These are phyloP conservation scores for Synchiropus splendidus DNA, from an alignment of 2,113 vertebrate genomes.

Conservation along the genomic window DNA sequence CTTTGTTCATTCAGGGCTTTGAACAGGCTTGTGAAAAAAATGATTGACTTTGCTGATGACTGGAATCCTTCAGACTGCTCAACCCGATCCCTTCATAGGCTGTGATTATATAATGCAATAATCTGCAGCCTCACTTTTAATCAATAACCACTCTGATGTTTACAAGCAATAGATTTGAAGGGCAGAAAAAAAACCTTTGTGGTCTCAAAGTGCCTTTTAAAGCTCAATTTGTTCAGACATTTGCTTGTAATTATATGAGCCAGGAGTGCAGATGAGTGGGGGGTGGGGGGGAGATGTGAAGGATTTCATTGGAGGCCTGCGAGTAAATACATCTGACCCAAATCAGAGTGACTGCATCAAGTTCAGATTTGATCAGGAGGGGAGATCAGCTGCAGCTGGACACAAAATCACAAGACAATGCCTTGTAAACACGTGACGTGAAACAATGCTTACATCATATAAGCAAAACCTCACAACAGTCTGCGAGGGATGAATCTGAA, in stretches of 20 bases:
- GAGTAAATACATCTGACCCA: slow-evolving; percentile 25
- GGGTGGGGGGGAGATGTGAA: slow-evolving; percentile 7
- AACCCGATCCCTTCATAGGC: slow-evolving; percentile 20
- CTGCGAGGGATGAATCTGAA: no score
- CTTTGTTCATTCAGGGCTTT: slow-evolving; percentile 24
- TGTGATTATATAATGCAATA: slow-evolving; percentile 30
- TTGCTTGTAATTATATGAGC: slow-evolving; percentile 27
- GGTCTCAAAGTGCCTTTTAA: slow-evolving; percentile 46
- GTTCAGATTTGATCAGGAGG: slow-evolving; percentile 2
- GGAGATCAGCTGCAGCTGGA: not conserved
- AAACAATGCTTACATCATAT: not conserved
- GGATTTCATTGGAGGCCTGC: slow-evolving; percentile 15
- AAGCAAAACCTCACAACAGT: not conserved
- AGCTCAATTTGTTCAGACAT: slow-evolving; percentile 42
- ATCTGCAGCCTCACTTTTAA: slow-evolving; percentile 50
- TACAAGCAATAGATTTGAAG: slow-evolving; percentile 44
- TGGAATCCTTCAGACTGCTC: slow-evolving; percentile 28
- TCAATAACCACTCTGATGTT: slow-evolving; percentile 53
- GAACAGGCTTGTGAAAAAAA: slow-evolving; percentile 29
- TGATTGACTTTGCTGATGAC: slow-evolving; percentile 19
- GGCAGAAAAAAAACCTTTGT: slow-evolving; percentile 27
- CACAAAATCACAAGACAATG: not conserved
- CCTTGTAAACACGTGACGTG: not conserved
- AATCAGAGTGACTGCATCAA: slow-evolving; percentile 2
- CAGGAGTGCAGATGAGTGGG: slow-evolving; percentile 12